Conservation (phyloP, 2,797 vertebrate species). For the Centropyge bicolor region DNA sequence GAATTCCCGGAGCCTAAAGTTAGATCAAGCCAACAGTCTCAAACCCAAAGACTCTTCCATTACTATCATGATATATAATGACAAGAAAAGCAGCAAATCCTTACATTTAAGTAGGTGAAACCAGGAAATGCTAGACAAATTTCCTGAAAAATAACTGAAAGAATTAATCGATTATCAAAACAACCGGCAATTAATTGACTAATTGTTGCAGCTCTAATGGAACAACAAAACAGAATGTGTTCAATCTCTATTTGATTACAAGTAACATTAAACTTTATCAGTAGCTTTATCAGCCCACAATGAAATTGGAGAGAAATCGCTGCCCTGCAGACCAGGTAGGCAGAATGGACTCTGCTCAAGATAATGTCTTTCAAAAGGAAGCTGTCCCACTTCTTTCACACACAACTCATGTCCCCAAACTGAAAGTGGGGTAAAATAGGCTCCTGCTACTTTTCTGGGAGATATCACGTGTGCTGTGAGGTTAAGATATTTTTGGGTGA, state of each 20-base stretch:
- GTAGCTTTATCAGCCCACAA: slow-evolving; percentile 29
- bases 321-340: slow-evolving; percentile 36
- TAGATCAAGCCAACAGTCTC: too few relatives aligned
- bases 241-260: slow-evolving; percentile 64
- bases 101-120: too few relatives aligned
- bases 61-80: too few relatives aligned
- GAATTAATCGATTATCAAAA: too few relatives aligned
- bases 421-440: slow-evolving; percentile 28
- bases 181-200: too few relatives aligned
- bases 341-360: slow-evolving; percentile 53
- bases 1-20: too few relatives aligned
- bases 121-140: too few relatives aligned
- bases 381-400: slow-evolving; percentile 46
- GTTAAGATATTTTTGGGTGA: slow-evolving; percentile 7
- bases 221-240: slow-evolving; percentile 49
- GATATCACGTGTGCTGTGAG: slow-evolving; percentile 21
- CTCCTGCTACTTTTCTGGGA: slow-evolving; percentile 18
- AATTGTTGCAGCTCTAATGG: not conserved
- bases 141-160: too few relatives aligned
- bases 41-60: too few relatives aligned
- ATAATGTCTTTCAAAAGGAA: slow-evolving; percentile 74
- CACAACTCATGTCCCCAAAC: slow-evolving; percentile 50
- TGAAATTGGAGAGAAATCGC: slow-evolving; percentile 38
- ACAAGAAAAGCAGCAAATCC: too few relatives aligned
- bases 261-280: slow-evolving; percentile 58